Conservation (phyloP, 2,113 vertebrate species). For the Tupaia chinensis region DNA sequence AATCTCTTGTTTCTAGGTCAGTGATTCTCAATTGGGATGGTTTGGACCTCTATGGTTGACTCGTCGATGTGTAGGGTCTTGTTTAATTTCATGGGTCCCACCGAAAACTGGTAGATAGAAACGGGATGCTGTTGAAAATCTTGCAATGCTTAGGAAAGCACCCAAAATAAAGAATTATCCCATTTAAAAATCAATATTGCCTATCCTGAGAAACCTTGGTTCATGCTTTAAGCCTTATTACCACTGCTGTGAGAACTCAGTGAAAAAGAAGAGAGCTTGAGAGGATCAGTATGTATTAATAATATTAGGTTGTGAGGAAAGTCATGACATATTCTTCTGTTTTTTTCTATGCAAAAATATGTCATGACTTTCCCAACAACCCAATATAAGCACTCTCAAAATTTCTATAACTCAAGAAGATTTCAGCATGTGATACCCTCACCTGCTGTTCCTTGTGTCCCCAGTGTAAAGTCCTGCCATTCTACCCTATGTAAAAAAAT, state of each 20-base stretch:
- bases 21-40: background rate
- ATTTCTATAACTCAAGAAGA: too few species aligned
- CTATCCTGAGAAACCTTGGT: background rate
- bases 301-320: too few species aligned
- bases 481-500: background rate
- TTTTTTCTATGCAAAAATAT: too few species aligned
- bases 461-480: background rate
- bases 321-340: too few species aligned
- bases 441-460: background rate
- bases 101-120: background rate
- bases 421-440: background rate
- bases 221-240: background rate
- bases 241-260: background rate
- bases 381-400: too few species aligned
- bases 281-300: background rate
- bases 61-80: background rate
- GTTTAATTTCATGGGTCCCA: background rate
- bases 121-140: background rate
- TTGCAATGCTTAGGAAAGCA: background rate
- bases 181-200: background rate
- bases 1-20: background rate
- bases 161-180: background rate
- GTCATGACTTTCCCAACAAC: too few species aligned
- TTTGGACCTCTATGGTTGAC: background rate
- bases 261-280: conserved; percentile 20